A percentile compares a stretch with the other conserved stretches of the same genome.
Conservation (phyloP, 2,113 vertebrate genomes). For the Indri indri region DNA sequence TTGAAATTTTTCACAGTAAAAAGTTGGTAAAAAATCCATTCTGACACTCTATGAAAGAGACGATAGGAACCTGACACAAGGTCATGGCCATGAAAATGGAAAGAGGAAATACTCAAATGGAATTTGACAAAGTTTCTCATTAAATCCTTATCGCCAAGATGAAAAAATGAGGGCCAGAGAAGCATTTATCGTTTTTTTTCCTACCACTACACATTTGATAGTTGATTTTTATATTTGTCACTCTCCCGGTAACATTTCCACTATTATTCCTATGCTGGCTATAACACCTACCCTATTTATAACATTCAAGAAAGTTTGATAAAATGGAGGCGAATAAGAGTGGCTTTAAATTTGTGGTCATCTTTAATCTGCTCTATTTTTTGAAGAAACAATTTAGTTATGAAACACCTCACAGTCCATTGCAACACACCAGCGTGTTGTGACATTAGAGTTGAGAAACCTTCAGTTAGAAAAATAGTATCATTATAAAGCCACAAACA, state of each 20-base stretch:
- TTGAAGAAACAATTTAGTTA: slow-evolving; percentile 26
- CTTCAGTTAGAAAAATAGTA: slow-evolving; percentile 37
- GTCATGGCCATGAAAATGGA: not conserved
- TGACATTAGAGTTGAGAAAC: slow-evolving; percentile 59
- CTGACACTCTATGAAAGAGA: not conserved
- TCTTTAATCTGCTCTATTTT: slow-evolving; percentile 51
- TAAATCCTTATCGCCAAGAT: not conserved
- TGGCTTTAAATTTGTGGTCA: slow-evolving; percentile 17
- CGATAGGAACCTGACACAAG: not conserved
- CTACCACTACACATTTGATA: not conserved
- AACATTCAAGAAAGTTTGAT: slow-evolving; percentile 24
- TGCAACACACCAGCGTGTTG: slow-evolving; percentile 38
- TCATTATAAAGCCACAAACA: slow-evolving; percentile 43
- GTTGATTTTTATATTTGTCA: slow-evolving; percentile 33
- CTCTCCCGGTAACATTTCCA: not conserved
- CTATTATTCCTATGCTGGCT: not conserved
- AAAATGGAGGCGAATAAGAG: not conserved
- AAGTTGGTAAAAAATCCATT: not conserved
- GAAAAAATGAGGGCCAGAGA: not conserved
- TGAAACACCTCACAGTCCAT: slow-evolving; percentile 55
- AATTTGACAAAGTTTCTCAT: slow-evolving; percentile 14
- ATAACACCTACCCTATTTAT: not conserved
- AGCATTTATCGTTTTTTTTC: not conserved
- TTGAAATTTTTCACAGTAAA: slow-evolving; percentile 26
- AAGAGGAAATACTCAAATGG: slow-evolving; percentile 23